Base-by-base conservation (phyloP, 2,888 invertebrate species). In the Scaeva pyrastri region DNA sequence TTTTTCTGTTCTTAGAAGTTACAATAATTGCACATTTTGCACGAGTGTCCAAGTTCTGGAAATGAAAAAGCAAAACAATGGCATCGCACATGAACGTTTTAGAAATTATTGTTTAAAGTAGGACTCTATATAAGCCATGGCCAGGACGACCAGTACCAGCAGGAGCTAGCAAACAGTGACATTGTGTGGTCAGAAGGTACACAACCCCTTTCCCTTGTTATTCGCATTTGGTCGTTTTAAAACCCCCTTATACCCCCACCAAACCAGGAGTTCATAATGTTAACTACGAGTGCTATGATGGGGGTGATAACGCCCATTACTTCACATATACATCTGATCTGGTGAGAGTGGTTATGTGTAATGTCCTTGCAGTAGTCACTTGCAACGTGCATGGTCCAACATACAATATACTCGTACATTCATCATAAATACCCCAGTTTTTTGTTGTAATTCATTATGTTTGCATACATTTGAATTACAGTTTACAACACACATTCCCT, bases 1-100 rank as follows among this genome's bases (percentile, higher is more conserved):
- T 21, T 21, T 23, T 1, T 56, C 55, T 55, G 45, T 31, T 12
- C 62, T n/a, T 58, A 68, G 21, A 58, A 60, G 68, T 56, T 72
- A 55, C 26, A 45, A 60, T 45, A 48, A 56, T 31, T 55, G 26
- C 14, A 12, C n/a, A 45, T 62, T 66, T 26, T 50, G 11, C 36
- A 60, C 11, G 16, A 78, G 56, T 60, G 50, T 83, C 45, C 62
- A n/a, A 23, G 39, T 64, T 11, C 79, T 79, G 70, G 50, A 84
- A 79, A 58, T 79, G 84, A 84, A 84, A 80, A 85, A 76, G 72
- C 80, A 80, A 80, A 79, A 81, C 84, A 85, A 85, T 85, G 81
- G 72, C 72, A 81, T 76, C 81, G 64, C 55, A 72, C 66, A 76
- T 43, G 52, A 72, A 73, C 66, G 62, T 50, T 85, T 85, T 70